Base-by-base conservation (phyloP, 2,113 vertebrate genomes). In the Syngnathus typhle region DNA sequence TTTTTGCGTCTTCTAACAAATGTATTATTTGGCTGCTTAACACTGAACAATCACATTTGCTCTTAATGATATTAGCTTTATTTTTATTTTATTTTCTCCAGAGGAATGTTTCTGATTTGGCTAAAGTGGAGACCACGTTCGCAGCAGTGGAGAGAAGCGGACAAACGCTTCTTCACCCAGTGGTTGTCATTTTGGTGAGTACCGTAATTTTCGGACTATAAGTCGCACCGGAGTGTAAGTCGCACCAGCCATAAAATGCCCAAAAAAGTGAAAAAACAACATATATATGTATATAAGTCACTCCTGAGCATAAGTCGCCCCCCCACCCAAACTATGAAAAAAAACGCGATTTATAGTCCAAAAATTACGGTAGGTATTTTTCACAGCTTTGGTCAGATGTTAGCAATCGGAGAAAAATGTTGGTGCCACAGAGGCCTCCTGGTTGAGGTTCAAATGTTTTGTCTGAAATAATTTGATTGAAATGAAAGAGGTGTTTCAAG, bases 111-210 rank as follows among this genome's bases (percentile, higher is more conserved):
- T 68, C 60, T 4, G 64, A 64, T 52, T 67, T 82, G 41, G 81
- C 71, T 65, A 79, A 85, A 32, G 66, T 86, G 9, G 68, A 77
- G 56, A 65, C 80, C 15, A 36, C 83, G 3, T 65, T 88, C 37
- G 63, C 2, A 5, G 59, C 62, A 46, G 61, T 91, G 47, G 71
- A 88, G 51, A 77, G 82, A 32, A 62, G 27, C 0, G 64, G 80
- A 41, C 84, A 74, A 47, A 75, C 82, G 15, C 62, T 80, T 55
- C 81, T 91, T 41, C 82, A 90, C 51, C 90, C 91, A 0, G 70
- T 84, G 38, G 89, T 92, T 32, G 67, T 92, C 46, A 67, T 91
- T 63, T 86, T 79, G 89, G 91, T 92, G 77, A 89, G 90, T n/a
- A n/a, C n/a, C n/a, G n/a, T n/a, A n/a, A n/a, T n/a, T n/a, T n/a